phyloP scores from a whole-genome alignment of 2,113 vertebrate species.

The Dipodomys merriami region DNA sequence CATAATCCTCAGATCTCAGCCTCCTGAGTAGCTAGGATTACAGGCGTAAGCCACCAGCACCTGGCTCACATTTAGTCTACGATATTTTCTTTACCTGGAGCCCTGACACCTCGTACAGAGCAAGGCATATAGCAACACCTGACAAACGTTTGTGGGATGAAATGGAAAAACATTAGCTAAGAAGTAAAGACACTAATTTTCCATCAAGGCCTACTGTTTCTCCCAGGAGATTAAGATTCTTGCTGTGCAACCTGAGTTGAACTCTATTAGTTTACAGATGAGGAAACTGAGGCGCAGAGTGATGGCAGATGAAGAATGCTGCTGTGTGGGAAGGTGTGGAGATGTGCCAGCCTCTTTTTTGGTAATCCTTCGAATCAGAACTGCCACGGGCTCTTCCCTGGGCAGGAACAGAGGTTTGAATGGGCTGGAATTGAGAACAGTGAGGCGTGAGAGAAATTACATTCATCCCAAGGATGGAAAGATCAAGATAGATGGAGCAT shows the following conservation, averaged over 20 bases:
- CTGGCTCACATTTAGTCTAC: background rate
- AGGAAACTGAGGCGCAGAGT: slow-evolving; percentile 11
- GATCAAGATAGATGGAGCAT: background rate
- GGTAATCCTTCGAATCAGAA: background rate
- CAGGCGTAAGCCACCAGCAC: too few species aligned
- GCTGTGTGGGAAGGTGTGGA: background rate
- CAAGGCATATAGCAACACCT: background rate
- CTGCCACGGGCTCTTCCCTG: background rate
- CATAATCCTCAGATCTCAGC: too few species aligned
- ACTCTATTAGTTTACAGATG: background rate
- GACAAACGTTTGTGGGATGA: background rate
- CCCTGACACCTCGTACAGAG: background rate
- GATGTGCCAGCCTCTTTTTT: background rate
- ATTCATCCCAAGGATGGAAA: background rate
- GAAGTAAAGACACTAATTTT: background rate
- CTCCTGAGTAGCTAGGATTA: too few species aligned
- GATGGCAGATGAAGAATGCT: background rate
- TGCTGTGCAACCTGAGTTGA: background rate
- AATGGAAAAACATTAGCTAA: background rate
- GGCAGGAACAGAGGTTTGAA: background rate
- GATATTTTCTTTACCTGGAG: background rate
- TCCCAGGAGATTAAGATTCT: slow-evolving; percentile 3
- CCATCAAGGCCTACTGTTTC: background rate
- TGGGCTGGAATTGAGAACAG: background rate
- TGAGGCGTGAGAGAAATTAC: background rate